Evolutionary conservation across 2,888 invertebrate genomes (phyloP), one percentile per base, ranked within the genome.

Genomic region (Schrankia costaestrigalis): DNA sequence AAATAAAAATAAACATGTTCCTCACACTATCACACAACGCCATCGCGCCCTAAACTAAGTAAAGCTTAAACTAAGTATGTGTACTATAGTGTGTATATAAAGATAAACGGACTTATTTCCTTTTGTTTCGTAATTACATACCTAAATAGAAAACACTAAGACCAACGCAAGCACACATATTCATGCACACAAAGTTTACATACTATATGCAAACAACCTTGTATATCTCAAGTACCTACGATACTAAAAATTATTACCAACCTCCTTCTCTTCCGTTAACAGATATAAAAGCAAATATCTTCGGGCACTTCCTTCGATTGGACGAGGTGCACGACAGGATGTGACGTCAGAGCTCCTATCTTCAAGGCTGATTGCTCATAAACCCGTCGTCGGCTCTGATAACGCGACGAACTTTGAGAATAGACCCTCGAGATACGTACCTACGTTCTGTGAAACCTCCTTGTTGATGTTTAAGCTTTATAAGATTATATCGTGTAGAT

Each of bases 301-400:
- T 40, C 26, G 50, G 51, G 49, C 48, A 52, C 48, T 50, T 58
- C 57, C 51, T 53, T 44, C 56, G 57, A 62, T 62, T 63, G 62
- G 59, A 50, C 57, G 60, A 63, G 59, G 63, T 60, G 57, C 49
- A 57, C 55, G 63, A 63, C 67, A 40, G 75, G 74, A 70, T 51
- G 71, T 75, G 71, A 72, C 69, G 71, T 70, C 71, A 73, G 54
- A 50, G 44, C 54, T 62, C 60, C 60, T 75, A 76, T 78, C 75
- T 62, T 46, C 29, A 40, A 37, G 51, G 59, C 66, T 70, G 72
- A 74, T 72, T 75, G 77, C 69, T 73, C 77, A 70, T 78, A 78
- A 77, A 77, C 65, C 63, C 56, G 48, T 45, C 56, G 50, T 38
- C 50, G 50, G 47, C 21, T 41, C 41, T 51, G 68, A 71, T 69